Base-by-base conservation (phyloP, 2,113 vertebrate genomes). In the Pavo muticus region DNA sequence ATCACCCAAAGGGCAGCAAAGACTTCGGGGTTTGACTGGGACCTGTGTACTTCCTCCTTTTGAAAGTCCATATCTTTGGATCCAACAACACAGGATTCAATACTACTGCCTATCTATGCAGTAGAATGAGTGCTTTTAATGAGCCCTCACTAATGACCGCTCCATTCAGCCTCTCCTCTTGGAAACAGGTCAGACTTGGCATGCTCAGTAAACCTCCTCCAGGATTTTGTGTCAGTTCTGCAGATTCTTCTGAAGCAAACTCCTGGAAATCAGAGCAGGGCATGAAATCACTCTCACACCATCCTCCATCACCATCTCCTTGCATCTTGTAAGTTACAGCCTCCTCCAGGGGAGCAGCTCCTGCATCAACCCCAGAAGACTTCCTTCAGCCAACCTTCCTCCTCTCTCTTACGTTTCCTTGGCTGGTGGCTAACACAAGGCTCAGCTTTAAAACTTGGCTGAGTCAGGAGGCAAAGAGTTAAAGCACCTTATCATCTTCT, bases 401-500 rank as follows among this genome's bases (percentile, higher is more conserved):
- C 39, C 67, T 6, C 9, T 14, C 19, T 60, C 52, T 45, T 8
- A 25, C 1, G 7, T 68, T 45, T 86, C 80, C 48, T 61, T 77
- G n/a, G 20, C 29, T 78, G 76, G 69, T 67, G 91, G 23, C 40
- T 90, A 65, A 86, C n/a, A 60, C 7, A 65, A 44, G 39, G 86
- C 37, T 11, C 40, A 70, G 61, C 20, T 81, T 89, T 54, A 75
- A 87, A 79, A 69, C 14, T 40, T 12, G 3, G 63, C 50, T 50
- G 56, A 86, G 73, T 50, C 1, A 4, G 91, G 37, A 90, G 21
- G 23, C 12, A 40, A 67, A 84, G 82, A 72, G 91, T 90, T 97
- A 95, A 96, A 91, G 68, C 59, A 91, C 65, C 93, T 93, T 90
- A 95, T 96, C 92, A 94, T 96, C 94, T 94, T 77, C 87, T 84